These are phyloP conservation scores for Podarcis siculus DNA, from an alignment of 2,797 vertebrate species.

Conservation along the genomic window DNA sequence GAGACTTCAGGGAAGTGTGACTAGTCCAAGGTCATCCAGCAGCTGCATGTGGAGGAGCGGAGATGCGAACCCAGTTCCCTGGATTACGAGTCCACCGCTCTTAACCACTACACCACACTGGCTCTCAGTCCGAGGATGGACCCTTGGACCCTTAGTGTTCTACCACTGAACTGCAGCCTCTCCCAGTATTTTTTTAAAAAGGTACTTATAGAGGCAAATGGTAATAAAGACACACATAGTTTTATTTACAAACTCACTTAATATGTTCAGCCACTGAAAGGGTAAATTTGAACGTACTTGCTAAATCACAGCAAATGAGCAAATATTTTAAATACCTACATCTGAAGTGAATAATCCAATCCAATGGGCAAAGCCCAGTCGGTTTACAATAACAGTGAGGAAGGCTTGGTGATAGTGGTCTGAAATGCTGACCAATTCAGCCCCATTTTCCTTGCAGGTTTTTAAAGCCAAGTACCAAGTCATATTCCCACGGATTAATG, in stretches of 20 bases:
- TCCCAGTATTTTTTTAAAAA: too few species aligned
- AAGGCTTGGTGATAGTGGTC: slow-evolving; percentile 93
- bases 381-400: slow-evolving; percentile 89
- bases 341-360: slow-evolving; percentile 90
- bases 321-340: slow-evolving; percentile 75
- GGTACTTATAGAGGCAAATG: background rate
- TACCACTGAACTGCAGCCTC: background rate
- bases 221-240: background rate
- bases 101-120: too few species aligned
- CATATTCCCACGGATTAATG: slow-evolving; percentile 87
- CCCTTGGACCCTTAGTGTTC: background rate
- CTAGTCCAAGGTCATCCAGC: too few species aligned
- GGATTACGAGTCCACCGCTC: too few species aligned
- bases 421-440: slow-evolving; percentile 89
- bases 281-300: background rate
- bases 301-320: fast-evolving
- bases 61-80: too few species aligned
- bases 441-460: slow-evolving; percentile 81
- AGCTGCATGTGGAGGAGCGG: too few species aligned
- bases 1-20: too few species aligned
- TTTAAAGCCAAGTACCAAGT: slow-evolving; percentile 90
- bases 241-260: background rate
- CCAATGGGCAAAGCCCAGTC: slow-evolving; percentile 86
- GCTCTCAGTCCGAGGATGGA: background rate
- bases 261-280: background rate